phyloP scores from a whole-genome alignment of 1,140 invertebrate species.

The Nasonia giraulti region DNA sequence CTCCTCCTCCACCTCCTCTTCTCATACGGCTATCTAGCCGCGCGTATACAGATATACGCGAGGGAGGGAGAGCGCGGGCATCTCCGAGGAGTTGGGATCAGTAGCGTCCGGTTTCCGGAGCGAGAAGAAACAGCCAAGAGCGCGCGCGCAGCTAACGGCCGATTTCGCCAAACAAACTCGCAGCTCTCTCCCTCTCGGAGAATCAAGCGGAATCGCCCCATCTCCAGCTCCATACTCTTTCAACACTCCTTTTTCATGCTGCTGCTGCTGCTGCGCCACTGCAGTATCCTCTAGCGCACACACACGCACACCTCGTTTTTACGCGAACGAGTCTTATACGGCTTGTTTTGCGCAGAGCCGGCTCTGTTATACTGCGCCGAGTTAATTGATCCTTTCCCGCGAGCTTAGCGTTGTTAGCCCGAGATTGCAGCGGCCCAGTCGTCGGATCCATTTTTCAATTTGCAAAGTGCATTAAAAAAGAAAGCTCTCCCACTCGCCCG shows the following conservation, averaged over 20 bases:
- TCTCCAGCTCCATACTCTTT: background rate
- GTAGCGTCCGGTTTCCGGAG: slow-evolving; percentile 44
- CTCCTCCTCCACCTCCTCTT: background rate
- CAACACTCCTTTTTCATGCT: slow-evolving; percentile 1
- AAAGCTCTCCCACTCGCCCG: background rate
- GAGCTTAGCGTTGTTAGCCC: background rate
- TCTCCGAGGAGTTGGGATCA: slow-evolving; percentile 38
- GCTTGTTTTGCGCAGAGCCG: background rate
- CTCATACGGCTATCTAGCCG: slow-evolving; percentile 30
- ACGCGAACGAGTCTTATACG: background rate
- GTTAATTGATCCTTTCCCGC: background rate
- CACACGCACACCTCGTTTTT: slow-evolving; percentile 6
- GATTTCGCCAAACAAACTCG: slow-evolving; percentile 39
- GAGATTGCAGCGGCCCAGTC: background rate
- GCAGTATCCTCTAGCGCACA: background rate
- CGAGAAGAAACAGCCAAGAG: slow-evolving; percentile 22
- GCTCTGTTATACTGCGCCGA: background rate
- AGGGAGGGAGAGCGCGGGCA: background rate
- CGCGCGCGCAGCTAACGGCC: background rate
- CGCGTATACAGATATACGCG: background rate
- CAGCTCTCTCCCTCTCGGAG: background rate
- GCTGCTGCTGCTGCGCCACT: background rate
- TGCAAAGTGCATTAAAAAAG: background rate
- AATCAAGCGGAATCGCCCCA: background rate
- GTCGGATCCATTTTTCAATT: background rate